phyloP scores from a whole-genome alignment of 2,888 invertebrate species.

The Thymelicus lineola region DNA sequence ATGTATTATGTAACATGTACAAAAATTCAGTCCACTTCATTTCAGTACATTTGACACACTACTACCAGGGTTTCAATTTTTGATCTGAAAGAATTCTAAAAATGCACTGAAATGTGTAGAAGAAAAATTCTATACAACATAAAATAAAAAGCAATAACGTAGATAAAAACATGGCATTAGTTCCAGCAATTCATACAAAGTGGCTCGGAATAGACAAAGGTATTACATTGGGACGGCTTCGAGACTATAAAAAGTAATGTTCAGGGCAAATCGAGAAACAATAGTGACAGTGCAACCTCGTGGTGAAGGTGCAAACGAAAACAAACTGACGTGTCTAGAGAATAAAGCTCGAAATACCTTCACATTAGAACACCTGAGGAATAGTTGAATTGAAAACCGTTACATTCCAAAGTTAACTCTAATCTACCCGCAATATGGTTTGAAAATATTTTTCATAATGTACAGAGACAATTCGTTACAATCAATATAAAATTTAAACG shows the following conservation, averaged over 20 bases:
- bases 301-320: constrained; percentile 35
- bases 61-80: too few relatives aligned
- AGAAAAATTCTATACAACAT: constrained; percentile 30
- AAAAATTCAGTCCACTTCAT: too few relatives aligned
- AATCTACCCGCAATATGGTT: constrained; percentile 13
- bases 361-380: constrained; percentile 8
- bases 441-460: background rate
- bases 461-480: background rate
- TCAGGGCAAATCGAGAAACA: constrained; percentile 69
- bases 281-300: constrained; percentile 60
- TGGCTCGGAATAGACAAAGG: constrained; percentile 56
- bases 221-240: constrained; percentile 64
- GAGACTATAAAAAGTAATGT: constrained; percentile 72
- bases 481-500: constrained; percentile 8
- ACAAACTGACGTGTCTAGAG: constrained; percentile 27
- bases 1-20: too few relatives aligned
- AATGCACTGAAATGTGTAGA: background rate
- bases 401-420: constrained; percentile 33
- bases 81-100: too few relatives aligned
- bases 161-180: constrained; percentile 41
- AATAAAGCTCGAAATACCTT: constrained; percentile 18
- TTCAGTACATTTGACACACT: too few relatives aligned
- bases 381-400: constrained; percentile 13
- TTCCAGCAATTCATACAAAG: constrained; percentile 57
- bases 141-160: constrained; percentile 31